Evolutionary conservation across 2,888 invertebrate species (phyloP).

Genomic region (Caenorhabditis sp.): DNA sequence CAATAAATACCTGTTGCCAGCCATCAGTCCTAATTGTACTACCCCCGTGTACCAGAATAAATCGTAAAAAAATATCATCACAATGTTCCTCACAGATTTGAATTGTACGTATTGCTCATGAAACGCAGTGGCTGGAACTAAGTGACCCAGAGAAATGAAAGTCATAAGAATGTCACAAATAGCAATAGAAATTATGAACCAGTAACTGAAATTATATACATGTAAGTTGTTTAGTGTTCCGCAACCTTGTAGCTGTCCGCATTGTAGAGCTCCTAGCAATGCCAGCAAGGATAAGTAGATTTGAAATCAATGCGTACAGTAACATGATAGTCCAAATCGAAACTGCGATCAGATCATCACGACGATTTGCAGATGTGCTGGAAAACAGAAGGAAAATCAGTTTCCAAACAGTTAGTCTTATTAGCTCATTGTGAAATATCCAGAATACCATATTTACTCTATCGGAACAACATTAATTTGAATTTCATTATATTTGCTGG

Average conservation of each 20-base stretch:
- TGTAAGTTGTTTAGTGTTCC: neutral
- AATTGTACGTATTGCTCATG: conserved; percentile 76
- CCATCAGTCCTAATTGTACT: conserved; percentile 80
- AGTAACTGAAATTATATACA: conserved; percentile 73
- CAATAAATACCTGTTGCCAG: conserved; percentile 75
- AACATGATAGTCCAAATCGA: conserved; percentile 78
- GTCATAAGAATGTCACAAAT: conserved; percentile 81
- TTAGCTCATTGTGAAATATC: too few relatives aligned
- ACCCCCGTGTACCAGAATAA: conserved; percentile 83
- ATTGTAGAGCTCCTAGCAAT: conserved; percentile 75
- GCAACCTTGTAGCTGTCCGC: conserved; percentile 79
- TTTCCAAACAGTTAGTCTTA: too few relatives aligned
- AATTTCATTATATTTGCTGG: neutral
- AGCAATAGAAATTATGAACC: conserved; percentile 81
- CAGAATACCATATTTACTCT: too few relatives aligned
- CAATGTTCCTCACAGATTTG: conserved; percentile 73
- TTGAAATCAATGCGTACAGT: conserved; percentile 77
- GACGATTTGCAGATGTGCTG: conserved; percentile 71
- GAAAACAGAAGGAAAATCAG: too few relatives aligned
- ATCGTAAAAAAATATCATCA: conserved; percentile 81
- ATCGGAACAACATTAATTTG: too few relatives aligned
- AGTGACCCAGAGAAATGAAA: conserved; percentile 75
- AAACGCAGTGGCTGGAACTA: conserved; percentile 80
- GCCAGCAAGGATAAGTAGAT: conserved; percentile 77
- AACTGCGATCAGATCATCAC: conserved; percentile 80